Evolutionary conservation across 2,888 invertebrate genomes (phyloP).

Genomic region (Ligdia adustata): DNA sequence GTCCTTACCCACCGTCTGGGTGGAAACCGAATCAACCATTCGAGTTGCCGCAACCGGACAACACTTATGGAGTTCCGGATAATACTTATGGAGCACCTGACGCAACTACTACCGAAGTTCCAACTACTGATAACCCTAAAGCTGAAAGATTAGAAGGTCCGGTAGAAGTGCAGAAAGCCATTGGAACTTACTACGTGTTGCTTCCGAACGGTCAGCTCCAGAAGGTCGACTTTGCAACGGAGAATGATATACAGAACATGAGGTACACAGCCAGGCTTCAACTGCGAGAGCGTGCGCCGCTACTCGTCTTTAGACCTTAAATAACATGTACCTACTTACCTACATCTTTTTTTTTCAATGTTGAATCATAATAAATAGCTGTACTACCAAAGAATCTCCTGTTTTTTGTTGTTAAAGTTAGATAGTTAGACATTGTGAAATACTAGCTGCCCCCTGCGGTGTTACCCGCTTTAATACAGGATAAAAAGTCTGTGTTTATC

Average conservation of each 20-base stretch:
- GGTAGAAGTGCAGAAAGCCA: conserved; percentile 75
- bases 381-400: too few species aligned
- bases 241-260: conserved; percentile 82
- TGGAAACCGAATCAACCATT: conserved; percentile 75
- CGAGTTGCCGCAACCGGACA: conserved; percentile 63
- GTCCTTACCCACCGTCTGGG: conserved; percentile 70
- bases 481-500: too few species aligned
- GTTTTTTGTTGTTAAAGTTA: too few species aligned
- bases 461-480: too few species aligned
- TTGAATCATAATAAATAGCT: too few species aligned
- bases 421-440: too few species aligned
- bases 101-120: conserved; percentile 60
- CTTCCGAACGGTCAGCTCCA: conserved; percentile 86
- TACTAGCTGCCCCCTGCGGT: too few species aligned
- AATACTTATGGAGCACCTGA: conserved; percentile 62
- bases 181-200: conserved; percentile 85
- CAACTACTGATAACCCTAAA: conserved; percentile 65
- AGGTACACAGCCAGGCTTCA: conserved; percentile 84
- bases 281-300: conserved; percentile 68
- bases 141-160: conserved; percentile 65
- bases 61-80: conserved; percentile 62
- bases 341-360: too few species aligned
- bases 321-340: too few species aligned
- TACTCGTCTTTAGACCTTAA: conserved; percentile 62
- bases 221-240: conserved; percentile 83